phyloP scores from a whole-genome alignment of 2,888 invertebrate species.

The Platycheirus rosarum region DNA sequence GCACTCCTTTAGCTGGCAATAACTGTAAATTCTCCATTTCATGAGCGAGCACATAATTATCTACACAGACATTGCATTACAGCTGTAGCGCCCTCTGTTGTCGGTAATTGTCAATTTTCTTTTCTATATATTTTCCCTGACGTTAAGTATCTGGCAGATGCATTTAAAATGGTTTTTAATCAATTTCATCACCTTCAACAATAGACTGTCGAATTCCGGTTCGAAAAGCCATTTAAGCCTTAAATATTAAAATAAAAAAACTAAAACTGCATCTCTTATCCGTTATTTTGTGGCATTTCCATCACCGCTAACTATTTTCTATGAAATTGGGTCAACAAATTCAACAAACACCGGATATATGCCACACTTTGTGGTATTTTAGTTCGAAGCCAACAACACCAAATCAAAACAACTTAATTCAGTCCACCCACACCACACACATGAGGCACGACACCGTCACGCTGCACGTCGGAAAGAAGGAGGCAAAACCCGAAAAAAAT shows the following conservation, averaged over 20 bases:
- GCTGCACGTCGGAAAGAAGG: constrained; percentile 12
- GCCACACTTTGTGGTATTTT: constrained; percentile 45
- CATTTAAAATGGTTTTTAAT: constrained; percentile 8
- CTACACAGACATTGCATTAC: constrained; percentile 23
- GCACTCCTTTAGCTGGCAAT: constrained; percentile 38
- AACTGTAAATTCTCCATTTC: constrained; percentile 38
- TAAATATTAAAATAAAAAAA: not conserved
- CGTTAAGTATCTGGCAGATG: not conserved
- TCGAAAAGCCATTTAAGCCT: constrained; percentile 4
- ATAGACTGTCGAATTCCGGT: constrained; percentile 9
- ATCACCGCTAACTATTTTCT: constrained; percentile 6
- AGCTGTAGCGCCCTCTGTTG: not conserved
- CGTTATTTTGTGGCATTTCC: constrained; percentile 22
- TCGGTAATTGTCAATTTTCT: not conserved
- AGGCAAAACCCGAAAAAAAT: constrained; percentile 3
- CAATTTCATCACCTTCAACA: constrained; percentile 13
- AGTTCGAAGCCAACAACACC: not conserved
- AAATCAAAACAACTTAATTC: constrained; percentile 26
- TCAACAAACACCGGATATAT: constrained; percentile 7
- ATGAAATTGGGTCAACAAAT: constrained; percentile 47
- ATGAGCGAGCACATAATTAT: constrained; percentile 19
- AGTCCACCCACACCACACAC: constrained; percentile 9
- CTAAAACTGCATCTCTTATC: constrained; percentile 11
- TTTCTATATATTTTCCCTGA: not conserved
- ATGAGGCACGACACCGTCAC: too few species aligned